phyloP scores from a whole-genome alignment of 2,797 vertebrate species.

The Corythornis leucogaster region DNA sequence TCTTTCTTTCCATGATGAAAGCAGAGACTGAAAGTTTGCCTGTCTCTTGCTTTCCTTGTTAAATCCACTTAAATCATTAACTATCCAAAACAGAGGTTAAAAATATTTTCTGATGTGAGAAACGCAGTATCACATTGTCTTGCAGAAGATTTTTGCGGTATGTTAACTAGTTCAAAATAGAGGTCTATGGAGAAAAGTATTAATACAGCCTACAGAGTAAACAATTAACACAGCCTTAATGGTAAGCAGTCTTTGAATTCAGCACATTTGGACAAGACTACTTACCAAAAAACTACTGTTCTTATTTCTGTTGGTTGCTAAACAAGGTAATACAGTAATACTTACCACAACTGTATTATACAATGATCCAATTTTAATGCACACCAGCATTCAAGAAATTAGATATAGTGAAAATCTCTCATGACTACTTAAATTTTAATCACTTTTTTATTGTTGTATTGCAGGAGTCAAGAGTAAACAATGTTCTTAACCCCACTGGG shows the following conservation, averaged over 20 bases:
- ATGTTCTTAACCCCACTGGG: conserved; percentile 55
- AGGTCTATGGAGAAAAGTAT: background rate
- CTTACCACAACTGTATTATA: conserved; percentile 50
- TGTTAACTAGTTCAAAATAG: background rate
- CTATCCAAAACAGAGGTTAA: background rate
- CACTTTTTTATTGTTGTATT: conserved; percentile 73
- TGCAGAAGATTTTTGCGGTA: background rate
- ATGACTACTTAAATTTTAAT: conserved; percentile 77
- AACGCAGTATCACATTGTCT: background rate
- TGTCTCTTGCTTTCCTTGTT: background rate
- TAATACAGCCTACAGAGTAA: conserved; percentile 25
- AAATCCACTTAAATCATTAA: background rate
- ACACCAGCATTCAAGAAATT: conserved; percentile 63
- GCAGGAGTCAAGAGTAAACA: conserved; percentile 73
- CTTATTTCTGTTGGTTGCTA: conserved; percentile 52
- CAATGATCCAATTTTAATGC: conserved; percentile 67
- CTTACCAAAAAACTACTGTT: conserved; percentile 49
- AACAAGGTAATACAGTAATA: conserved; percentile 45
- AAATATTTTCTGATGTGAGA: background rate
- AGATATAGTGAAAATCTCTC: conserved; percentile 67
- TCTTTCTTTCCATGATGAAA: background rate
- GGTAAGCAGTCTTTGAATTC: conserved; percentile 46
- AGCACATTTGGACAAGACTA: conserved; percentile 23
- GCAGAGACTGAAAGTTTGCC: background rate
- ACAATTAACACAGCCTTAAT: conserved; percentile 21